Evolutionary conservation across 2,888 invertebrate genomes (phyloP).

Genomic region (Galerucella pusilla): DNA sequence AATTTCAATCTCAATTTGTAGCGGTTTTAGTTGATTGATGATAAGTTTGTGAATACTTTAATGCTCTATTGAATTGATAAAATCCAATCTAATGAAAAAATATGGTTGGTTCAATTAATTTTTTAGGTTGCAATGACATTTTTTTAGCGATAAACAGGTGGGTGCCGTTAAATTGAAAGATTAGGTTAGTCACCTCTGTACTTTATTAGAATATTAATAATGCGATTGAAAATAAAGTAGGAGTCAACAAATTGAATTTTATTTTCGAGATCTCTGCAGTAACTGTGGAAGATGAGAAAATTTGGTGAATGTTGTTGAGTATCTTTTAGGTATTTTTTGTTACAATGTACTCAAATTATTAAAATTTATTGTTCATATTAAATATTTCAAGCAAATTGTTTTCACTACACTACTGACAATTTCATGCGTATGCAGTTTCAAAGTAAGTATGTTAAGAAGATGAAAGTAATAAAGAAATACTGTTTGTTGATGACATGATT

Average conservation of each 20-base stretch:
- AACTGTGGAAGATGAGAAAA: neutral
- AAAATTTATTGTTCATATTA: too few species aligned
- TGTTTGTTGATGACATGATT: neutral
- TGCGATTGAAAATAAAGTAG: neutral
- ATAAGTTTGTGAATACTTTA: too few species aligned
- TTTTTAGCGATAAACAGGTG: neutral
- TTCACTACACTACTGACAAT: neutral
- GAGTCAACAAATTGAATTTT: neutral
- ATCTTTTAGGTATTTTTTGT: too few species aligned
- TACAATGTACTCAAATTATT: too few species aligned
- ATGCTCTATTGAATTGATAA: too few species aligned
- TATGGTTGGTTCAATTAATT: too few species aligned
- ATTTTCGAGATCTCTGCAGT: neutral
- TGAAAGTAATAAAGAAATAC: neutral
- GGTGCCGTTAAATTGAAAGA: neutral
- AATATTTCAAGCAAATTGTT: neutral
- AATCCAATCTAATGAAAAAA: neutral
- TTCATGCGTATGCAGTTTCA: neutral
- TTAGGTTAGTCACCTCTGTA: conserved; percentile 4
- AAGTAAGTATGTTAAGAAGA: neutral
- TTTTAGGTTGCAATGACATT: neutral
- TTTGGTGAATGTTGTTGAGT: neutral
- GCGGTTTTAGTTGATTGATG: neutral
- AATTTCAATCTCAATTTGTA: neutral
- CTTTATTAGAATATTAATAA: neutral